Evolutionary conservation across 2,888 invertebrate species (phyloP).

Genomic region (Bugulina stolonifera): DNA sequence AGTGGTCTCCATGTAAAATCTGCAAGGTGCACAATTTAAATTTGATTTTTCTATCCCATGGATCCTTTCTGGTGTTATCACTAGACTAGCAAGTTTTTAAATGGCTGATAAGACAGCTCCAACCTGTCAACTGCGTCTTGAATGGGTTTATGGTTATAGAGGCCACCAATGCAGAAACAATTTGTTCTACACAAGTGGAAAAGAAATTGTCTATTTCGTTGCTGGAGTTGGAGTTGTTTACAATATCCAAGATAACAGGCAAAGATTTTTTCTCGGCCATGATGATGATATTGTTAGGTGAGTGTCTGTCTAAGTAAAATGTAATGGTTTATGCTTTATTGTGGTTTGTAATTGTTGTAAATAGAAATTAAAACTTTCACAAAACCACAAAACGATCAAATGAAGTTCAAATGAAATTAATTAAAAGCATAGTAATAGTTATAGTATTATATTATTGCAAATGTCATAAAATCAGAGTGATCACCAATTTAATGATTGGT

Average conservation of each 20-base stretch:
- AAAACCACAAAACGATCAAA: too few relatives aligned
- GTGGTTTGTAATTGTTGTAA: too few relatives aligned
- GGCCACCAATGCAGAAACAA: constrained; percentile 54
- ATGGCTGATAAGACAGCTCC: constrained; percentile 38
- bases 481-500: too few relatives aligned
- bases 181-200: constrained; percentile 47
- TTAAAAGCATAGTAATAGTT: too few relatives aligned
- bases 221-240: constrained; percentile 55
- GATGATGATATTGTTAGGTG: constrained; percentile 55
- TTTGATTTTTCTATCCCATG: too few relatives aligned
- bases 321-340: too few relatives aligned
- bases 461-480: too few relatives aligned
- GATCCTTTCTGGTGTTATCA: not conserved
- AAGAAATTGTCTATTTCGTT: constrained; percentile 54
- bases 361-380: too few relatives aligned
- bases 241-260: constrained; percentile 46
- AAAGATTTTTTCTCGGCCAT: constrained; percentile 54
- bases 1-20: constrained; percentile 25
- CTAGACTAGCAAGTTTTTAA: not conserved
- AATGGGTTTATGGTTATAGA: constrained; percentile 55
- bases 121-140: constrained; percentile 46
- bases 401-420: too few relatives aligned
- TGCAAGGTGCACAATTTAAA: constrained; percentile 13
- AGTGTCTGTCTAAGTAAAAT: too few relatives aligned
- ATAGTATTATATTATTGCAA: too few relatives aligned